Percentiles rank a stretch among this genome's conserved stretches.
Evolutionary conservation across 2,113 vertebrate genomes (phyloP).

Genomic region (Labeo catla): DNA sequence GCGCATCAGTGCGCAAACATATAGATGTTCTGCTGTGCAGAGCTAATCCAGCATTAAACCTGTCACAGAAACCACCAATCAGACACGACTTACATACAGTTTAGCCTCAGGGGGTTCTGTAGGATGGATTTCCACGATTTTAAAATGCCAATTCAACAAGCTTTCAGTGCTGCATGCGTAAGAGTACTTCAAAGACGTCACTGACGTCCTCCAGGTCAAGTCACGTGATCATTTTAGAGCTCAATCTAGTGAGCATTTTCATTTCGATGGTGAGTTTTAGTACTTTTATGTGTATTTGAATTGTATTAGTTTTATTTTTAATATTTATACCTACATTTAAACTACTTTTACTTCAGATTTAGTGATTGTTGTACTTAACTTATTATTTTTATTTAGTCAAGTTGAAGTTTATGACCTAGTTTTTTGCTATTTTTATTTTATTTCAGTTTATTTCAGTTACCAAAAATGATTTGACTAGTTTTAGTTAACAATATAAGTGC

Average conservation of each 20-base stretch:
- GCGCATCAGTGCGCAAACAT: neutral
- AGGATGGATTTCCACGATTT: neutral
- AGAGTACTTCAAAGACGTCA: neutral
- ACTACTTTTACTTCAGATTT: too few relatives aligned
- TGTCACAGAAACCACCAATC: neutral
- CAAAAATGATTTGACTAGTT: too few relatives aligned
- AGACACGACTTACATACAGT: neutral
- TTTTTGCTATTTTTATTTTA: neutral
- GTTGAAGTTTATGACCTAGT: neutral
- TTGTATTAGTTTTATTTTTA: too few relatives aligned
- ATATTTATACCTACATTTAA: too few relatives aligned
- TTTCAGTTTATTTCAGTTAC: too few relatives aligned
- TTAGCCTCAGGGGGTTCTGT: neutral
- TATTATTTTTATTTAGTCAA: neutral
- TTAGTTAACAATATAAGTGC: neutral
- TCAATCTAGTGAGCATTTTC: neutral
- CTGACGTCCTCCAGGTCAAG: neutral
- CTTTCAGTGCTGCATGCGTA: neutral
- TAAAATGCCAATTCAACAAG: neutral
- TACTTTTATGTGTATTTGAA: too few relatives aligned
- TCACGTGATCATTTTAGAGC: neutral
- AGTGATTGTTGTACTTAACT: too few relatives aligned
- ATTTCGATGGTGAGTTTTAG: too few relatives aligned
- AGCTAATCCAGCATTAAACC: slow-evolving; percentile 7
- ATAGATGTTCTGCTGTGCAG: neutral